A percentile compares a stretch with the other conserved stretches of the same genome.
Evolutionary conservation across 2,797 vertebrate genomes (phyloP).

Genomic region (Pangasius larnaudii): DNA sequence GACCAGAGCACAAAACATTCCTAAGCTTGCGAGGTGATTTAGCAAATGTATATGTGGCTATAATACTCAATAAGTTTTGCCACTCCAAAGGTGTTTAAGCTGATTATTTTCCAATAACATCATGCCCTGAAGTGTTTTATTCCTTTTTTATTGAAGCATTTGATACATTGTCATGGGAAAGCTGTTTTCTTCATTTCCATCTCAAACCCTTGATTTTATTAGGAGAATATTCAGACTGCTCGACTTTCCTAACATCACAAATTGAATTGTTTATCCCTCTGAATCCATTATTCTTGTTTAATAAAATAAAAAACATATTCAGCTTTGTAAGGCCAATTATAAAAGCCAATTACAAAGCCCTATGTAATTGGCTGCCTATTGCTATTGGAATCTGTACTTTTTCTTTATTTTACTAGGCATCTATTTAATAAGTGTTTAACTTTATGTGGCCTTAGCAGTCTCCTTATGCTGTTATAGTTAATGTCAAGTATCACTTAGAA

Average conservation of each 20-base stretch:
- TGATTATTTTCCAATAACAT: neutral
- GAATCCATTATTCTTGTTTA: neutral
- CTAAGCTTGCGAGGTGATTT: neutral
- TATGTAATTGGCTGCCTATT: neutral
- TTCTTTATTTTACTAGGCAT: neutral
- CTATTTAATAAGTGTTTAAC: slow-evolving; percentile 7
- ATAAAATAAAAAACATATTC: neutral
- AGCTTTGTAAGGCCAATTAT: neutral
- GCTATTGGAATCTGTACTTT: neutral
- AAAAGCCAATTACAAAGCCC: neutral
- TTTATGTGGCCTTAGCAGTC: neutral
- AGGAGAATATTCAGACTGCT: neutral
- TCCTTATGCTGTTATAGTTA: slow-evolving; percentile 2
- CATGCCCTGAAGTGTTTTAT: neutral
- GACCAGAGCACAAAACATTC: neutral
- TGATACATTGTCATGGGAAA: neutral
- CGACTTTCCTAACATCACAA: neutral
- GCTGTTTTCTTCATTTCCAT: neutral
- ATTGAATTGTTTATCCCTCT: neutral
- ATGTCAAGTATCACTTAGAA: neutral
- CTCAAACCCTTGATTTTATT: neutral
- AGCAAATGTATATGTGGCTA: neutral
- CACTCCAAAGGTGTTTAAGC: neutral
- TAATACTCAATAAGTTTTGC: neutral
- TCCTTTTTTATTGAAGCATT: neutral